Evolutionary conservation across 2,113 vertebrate species (phyloP), one percentile per base, ranked within the genome.

Genomic region (Cervus canadensis): DNA sequence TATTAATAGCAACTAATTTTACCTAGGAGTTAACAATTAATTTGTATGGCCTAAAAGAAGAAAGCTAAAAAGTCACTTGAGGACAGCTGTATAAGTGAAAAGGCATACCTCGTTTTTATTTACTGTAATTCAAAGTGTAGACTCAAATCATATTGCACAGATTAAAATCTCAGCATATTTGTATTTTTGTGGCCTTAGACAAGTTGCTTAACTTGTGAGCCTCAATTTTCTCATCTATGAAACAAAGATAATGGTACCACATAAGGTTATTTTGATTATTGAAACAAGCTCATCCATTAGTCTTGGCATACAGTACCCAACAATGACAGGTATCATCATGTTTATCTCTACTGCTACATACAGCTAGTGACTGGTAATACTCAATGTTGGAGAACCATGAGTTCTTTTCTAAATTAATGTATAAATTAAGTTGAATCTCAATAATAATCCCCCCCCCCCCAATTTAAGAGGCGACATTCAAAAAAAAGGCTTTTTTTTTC

Each of bases 361-460:
- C 13, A 92, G 2, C 56, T 79, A 45, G 88, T 84, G 64, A 19
- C 26, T 92, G 52, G 7, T 67, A 86, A 82, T 59, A 64, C 12
- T 82, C 60, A 57, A 59, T 91, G 78, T 33, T 82, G 48, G 16
- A 62, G 92, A 79, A 14, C 45, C 74, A 8, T 87, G 67, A 78
- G 43, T 93, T 89, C 40, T 96, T 78, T 87, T 93, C 56, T 91
- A 9, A 95, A 60, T 89, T 86, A 96, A 21, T 96, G 19, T 74
- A 57, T 94, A 78, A 89, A 89, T 89, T 94, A 60, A 95, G 30
- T 91, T 3, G 36, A 52, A 9, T 76, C 43, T n/a, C 33, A 89
- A 30, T 40, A 93, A 93, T 96, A 85, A 40, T 71, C 9, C 15
- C 17, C 17, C n/a, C n/a, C 26, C 57, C 15, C 25, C 26, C 50